phyloP scores from a whole-genome alignment of 2,113 vertebrate species.

The Synodontis membranacea region DNA sequence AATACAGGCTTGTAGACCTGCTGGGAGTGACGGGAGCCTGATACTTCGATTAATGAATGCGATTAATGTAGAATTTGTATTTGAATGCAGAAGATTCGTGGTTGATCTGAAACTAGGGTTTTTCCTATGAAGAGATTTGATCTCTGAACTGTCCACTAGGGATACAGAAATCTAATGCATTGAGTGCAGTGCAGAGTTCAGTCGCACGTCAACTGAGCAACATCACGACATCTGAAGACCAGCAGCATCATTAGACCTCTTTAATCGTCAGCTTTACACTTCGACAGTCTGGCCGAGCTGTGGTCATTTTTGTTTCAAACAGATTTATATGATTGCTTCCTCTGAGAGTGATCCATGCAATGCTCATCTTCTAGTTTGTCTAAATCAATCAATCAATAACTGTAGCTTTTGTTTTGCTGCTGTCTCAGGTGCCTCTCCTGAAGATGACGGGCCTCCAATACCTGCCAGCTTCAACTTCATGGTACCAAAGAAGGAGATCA shows the following conservation, averaged over 20 bases:
- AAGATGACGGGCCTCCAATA: slow-evolving; percentile 70
- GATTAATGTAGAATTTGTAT: background rate
- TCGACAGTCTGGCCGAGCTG: no score
- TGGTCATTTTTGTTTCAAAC: no score
- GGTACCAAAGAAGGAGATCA: slow-evolving; percentile 93
- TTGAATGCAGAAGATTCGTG: no score
- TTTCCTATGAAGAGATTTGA: no score
- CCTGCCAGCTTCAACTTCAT: slow-evolving; percentile 74
- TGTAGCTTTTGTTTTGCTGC: background rate
- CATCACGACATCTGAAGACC: no score
- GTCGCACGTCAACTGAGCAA: no score
- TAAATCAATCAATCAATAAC: background rate
- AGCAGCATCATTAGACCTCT: no score
- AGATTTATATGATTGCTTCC: background rate
- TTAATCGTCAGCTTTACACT: no score
- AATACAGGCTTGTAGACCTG: background rate
- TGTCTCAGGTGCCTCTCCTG: slow-evolving; percentile 72
- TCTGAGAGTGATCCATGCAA: background rate
- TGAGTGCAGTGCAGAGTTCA: no score
- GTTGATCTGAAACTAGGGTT: no score
- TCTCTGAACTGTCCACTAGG: no score
- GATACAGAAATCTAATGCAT: no score
- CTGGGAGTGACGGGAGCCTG: background rate
- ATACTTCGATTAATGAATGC: background rate
- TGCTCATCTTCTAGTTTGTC: background rate